Base-by-base conservation (phyloP, 2,113 vertebrate genomes). In the Lipophrys pholis region DNA sequence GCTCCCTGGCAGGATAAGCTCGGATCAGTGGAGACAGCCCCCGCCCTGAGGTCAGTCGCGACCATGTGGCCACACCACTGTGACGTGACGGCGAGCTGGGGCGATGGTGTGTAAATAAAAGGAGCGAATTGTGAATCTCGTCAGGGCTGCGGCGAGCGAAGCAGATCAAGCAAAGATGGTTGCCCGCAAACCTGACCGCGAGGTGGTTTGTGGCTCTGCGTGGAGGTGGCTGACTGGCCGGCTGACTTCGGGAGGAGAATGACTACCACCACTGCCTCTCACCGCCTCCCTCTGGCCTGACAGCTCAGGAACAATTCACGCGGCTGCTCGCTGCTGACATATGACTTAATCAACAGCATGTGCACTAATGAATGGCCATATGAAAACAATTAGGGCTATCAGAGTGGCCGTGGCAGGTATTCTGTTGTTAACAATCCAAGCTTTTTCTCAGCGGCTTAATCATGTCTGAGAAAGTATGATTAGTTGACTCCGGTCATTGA, bases 81-180 rank as follows among this genome's bases (percentile, higher is more conserved):
- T 92, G 90, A 93, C 91, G 86, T 97, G 96, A 97, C 93, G 94
- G 91, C 93, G 93, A 96, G 91, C 93, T 93, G 94, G 95, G 95
- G 96, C 83, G 96, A 97, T 96, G 96, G 95, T 74, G 95, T 97
- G 96, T 96, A 96, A 98, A 97, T 94, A 97, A 97, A 95, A 92
- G 90, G 88, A 93, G 94, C 84, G 93, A 95, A 96, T 95, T 94
- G 95, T 93, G 94, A 94, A 95, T 95, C 94, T 94, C 90, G 95
- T 94, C 95, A 90, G 94, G 94, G 94, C 93, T 90, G 85, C 87
- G 62, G 89, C 77, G 90, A 95, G 51, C 91, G 89, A 93, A 95
- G 72, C 94, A 95, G 94, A 93, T 97, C 94, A 94, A 95, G 95
- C 94, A 95, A 94, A 96, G 95, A 96, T 93, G 95, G 95, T 94